A percentile compares a stretch with the other conserved stretches of the same genome.
These are phyloP conservation scores for Dolichomitus sp. DNA, from an alignment of 2,888 invertebrate genomes.

Conservation along the genomic window DNA sequence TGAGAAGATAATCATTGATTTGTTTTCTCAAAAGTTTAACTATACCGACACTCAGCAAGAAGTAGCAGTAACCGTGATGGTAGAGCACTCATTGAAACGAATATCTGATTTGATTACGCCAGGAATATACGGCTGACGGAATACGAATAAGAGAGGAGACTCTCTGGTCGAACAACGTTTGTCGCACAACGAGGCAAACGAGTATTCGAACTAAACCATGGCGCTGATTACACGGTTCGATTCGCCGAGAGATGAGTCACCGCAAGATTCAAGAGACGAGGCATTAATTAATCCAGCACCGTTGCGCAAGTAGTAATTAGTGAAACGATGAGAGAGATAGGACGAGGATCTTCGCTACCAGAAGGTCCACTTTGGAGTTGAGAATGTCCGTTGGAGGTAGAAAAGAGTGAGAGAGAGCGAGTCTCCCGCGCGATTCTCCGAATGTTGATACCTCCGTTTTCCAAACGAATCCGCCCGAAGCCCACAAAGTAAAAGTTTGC, in stretches of 20 bases:
- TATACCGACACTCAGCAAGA: neutral
- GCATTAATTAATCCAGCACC: conserved; percentile 66
- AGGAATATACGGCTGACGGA: conserved; percentile 7
- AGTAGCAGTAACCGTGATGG: neutral
- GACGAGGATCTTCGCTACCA: conserved; percentile 19
- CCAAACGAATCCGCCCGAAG: conserved; percentile 58
- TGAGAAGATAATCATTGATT: conserved; percentile 20
- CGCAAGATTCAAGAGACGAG: conserved; percentile 62
- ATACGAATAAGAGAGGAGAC: conserved; percentile 27
- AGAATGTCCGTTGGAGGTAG: conserved; percentile 44
- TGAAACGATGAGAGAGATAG: conserved; percentile 50
- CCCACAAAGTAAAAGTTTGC: conserved; percentile 62
- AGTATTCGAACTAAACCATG: conserved; percentile 33
- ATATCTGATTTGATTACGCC: conserved; percentile 55
- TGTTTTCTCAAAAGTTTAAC: conserved; percentile 23
- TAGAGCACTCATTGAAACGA: conserved; percentile 44
- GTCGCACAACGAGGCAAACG: conserved; percentile 32
- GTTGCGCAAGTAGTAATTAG: conserved; percentile 68
- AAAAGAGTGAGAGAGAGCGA: conserved; percentile 50
- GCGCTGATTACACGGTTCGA: conserved; percentile 65
- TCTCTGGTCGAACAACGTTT: conserved; percentile 45
- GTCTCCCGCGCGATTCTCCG: conserved; percentile 62
- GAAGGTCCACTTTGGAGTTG: conserved; percentile 47
- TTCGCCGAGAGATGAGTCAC: conserved; percentile 61
- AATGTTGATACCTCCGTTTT: conserved; percentile 72